phyloP scores from a whole-genome alignment of 2,888 invertebrate genomes.

The Orthosia gracilis region DNA sequence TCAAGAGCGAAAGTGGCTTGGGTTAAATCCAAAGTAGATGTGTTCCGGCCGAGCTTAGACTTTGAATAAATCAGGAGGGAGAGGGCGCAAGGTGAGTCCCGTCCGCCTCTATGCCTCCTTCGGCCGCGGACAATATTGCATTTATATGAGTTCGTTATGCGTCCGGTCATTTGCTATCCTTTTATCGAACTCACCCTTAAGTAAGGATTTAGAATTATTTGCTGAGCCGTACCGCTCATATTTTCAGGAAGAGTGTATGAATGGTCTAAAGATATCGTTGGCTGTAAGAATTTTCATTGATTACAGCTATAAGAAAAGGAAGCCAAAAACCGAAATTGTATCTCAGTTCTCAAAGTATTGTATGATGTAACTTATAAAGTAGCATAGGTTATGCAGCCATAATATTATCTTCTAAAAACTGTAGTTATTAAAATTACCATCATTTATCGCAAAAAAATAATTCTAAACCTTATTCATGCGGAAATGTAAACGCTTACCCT shows the following conservation, averaged over 20 bases:
- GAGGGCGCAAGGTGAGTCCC: constrained; percentile 76
- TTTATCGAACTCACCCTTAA: constrained; percentile 74
- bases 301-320: constrained; percentile 32
- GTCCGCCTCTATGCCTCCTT: constrained; percentile 58
- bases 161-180: constrained; percentile 68
- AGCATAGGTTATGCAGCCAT: not conserved
- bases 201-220: constrained; percentile 72
- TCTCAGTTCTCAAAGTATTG: constrained; percentile 1
- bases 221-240: constrained; percentile 65
- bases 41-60: constrained; percentile 73
- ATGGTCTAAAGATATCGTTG: constrained; percentile 29
- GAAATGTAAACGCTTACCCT: constrained; percentile 22
- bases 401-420: too few relatives aligned
- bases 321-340: constrained; percentile 8
- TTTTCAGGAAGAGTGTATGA: constrained; percentile 9
- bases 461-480: not conserved
- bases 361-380: not conserved
- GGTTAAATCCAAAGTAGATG: constrained; percentile 71
- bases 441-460: not conserved
- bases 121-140: constrained; percentile 77
- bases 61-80: constrained; percentile 81
- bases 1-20: constrained; percentile 72
- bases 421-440: not conserved
- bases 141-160: constrained; percentile 82
- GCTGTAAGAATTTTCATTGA: constrained; percentile 25